These are phyloP conservation scores for Diachrysia chrysitis DNA, from an alignment of 2,888 invertebrate genomes.

Conservation along the genomic window DNA sequence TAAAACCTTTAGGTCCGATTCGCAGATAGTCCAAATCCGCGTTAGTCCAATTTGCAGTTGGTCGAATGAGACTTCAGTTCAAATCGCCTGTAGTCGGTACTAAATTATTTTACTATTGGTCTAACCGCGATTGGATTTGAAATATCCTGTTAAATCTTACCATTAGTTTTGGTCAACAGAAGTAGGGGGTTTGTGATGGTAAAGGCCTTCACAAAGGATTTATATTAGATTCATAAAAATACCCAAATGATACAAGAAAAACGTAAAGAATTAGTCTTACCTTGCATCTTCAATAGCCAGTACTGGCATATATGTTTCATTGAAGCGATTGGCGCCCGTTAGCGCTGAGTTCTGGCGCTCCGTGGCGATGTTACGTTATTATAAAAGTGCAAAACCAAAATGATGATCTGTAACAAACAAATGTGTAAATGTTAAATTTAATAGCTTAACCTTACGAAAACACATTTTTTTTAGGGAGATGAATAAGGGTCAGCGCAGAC, in stretches of 20 bases:
- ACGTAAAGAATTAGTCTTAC: conserved; percentile 69
- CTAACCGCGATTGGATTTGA: not conserved
- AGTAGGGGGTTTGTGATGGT: not conserved
- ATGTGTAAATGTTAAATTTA: not conserved
- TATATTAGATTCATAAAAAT: not conserved
- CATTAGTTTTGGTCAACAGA: not conserved
- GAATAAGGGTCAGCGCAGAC: too few species aligned
- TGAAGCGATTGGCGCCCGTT: conserved; percentile 88
- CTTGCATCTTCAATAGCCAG: conserved; percentile 91
- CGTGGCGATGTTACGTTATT: conserved; percentile 81
- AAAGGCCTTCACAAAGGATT: not conserved
- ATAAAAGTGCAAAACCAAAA: conserved; percentile 51
- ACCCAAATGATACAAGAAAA: not conserved
- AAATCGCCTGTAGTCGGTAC: not conserved
- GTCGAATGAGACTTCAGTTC: not conserved
- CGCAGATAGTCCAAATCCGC: not conserved
- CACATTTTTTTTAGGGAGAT: not conserved
- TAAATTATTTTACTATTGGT: not conserved
- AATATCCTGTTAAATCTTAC: not conserved
- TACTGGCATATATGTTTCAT: conserved; percentile 91
- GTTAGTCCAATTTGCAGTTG: not conserved
- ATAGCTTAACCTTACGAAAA: too few species aligned
- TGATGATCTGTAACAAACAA: conserved; percentile 64
- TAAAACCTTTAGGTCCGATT: not conserved
- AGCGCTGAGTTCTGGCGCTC: conserved; percentile 88